These are phyloP conservation scores for Sparus aurata DNA, from an alignment of 2,797 vertebrate species.

Conservation along the genomic window DNA sequence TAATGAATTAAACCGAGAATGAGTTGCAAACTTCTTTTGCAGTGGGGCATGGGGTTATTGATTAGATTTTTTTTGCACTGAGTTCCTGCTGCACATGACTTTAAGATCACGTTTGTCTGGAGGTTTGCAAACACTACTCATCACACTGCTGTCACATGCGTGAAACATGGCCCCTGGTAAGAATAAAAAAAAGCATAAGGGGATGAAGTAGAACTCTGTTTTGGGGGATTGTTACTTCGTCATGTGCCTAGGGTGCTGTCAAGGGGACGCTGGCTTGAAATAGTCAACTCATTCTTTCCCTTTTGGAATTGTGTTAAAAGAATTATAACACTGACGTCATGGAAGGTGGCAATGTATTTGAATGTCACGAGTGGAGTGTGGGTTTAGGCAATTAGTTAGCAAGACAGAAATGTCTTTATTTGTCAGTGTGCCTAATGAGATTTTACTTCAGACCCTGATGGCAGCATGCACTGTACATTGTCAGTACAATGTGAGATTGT, in stretches of 20 bases:
- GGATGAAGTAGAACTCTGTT: constrained; percentile 55
- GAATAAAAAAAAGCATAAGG: neutral
- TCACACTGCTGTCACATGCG: constrained; percentile 50
- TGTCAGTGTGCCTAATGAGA: neutral
- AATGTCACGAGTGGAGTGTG: constrained; percentile 22
- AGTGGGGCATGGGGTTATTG: neutral
- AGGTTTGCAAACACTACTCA: constrained; percentile 22
- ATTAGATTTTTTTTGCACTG: neutral
- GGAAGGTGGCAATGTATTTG: constrained; percentile 24
- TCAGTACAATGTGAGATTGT: constrained; percentile 3
- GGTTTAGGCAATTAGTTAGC: constrained; percentile 21
- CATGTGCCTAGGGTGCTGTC: constrained; percentile 47
- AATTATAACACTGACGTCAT: neutral
- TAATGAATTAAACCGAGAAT: neutral
- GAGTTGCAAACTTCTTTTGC: neutral
- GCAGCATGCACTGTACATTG: neutral
- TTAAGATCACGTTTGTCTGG: constrained; percentile 42
- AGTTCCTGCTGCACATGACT: constrained; percentile 33
- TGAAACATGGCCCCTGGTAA: constrained; percentile 11
- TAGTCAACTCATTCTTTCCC: constrained; percentile 21
- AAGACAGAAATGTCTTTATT: constrained; percentile 8
- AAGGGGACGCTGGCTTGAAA: constrained; percentile 1
- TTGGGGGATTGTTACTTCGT: constrained; percentile 34
- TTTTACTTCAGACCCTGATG: neutral
- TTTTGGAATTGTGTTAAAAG: neutral